Percentiles rank a stretch among this genome's conserved stretches.
These are phyloP conservation scores for Nipponacmea schrenckii DNA, from an alignment of 2,888 invertebrate species.

Conservation along the genomic window DNA sequence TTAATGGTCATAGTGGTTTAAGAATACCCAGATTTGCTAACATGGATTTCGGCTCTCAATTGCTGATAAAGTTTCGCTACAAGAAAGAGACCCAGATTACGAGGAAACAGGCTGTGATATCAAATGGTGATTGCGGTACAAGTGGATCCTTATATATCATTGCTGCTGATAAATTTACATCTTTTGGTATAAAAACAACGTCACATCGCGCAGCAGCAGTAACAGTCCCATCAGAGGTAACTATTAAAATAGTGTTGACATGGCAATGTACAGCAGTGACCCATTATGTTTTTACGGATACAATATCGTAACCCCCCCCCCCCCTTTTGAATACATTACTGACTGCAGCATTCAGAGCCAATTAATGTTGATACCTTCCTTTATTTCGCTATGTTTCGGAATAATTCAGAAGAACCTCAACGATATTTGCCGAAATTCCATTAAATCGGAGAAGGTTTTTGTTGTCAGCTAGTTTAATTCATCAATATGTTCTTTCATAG, in stretches of 20 bases:
- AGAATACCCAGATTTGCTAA: constrained; percentile 53
- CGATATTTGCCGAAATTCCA: too few relatives aligned
- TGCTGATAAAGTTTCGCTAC: constrained; percentile 48
- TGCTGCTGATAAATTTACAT: constrained; percentile 30
- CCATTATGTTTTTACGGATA: not conserved
- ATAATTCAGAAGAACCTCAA: too few relatives aligned
- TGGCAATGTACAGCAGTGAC: too few relatives aligned
- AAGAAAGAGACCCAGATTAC: constrained; percentile 17
- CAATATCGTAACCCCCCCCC: not conserved
- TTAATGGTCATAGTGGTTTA: constrained; percentile 49
- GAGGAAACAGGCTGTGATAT: constrained; percentile 41
- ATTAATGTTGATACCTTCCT: too few relatives aligned
- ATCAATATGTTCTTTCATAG: constrained; percentile 30
- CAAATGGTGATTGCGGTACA: constrained; percentile 50
- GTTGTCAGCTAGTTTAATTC: not conserved
- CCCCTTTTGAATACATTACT: too few relatives aligned
- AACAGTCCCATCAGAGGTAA: constrained; percentile 20
- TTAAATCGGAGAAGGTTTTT: not conserved
- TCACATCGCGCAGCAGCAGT: constrained; percentile 18
- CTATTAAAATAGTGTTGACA: not conserved
- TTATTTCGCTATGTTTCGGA: too few relatives aligned
- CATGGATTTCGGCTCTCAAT: constrained; percentile 38
- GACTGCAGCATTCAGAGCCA: too few relatives aligned
- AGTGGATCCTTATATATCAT: constrained; percentile 45
- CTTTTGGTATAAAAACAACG: constrained; percentile 36